Conservation (phyloP, 2,888 invertebrate genomes). For the Aphodius granarius region DNA sequence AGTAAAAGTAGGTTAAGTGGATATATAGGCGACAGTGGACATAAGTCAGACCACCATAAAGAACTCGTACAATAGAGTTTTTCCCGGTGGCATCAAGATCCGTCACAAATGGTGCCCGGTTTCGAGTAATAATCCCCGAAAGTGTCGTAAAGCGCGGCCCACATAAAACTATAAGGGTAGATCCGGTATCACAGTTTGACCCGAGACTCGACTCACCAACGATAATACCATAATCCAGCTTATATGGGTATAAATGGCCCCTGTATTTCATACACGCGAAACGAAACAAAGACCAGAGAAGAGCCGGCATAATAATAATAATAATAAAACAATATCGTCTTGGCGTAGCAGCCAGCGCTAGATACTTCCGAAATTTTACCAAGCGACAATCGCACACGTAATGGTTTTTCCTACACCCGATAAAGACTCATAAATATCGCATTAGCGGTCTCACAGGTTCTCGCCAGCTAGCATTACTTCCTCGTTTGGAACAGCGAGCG, state of each 20-base stretch:
- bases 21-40: not conserved
- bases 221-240: not conserved
- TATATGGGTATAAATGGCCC: not conserved
- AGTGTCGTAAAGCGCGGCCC: constrained; percentile 12
- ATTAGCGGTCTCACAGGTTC: constrained; percentile 49
- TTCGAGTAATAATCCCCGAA: constrained; percentile 8
- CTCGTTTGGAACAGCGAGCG: constrained; percentile 49
- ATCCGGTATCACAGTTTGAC: not conserved
- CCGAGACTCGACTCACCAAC: not conserved
- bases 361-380: not conserved
- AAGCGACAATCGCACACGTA: not conserved
- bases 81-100: not conserved
- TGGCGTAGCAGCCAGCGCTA: too few relatives aligned
- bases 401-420: constrained; percentile 40
- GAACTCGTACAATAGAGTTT: not conserved
- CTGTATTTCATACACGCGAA: not conserved
- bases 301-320: not conserved
- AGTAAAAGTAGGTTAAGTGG: not conserved
- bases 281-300: not conserved
- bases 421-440: constrained; percentile 52
- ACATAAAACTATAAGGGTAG: constrained; percentile 3
- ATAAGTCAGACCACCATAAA: not conserved
- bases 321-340: not conserved
- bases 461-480: constrained; percentile 48
- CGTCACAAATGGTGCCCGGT: not conserved